A percentile compares a stretch with the other conserved stretches of the same genome.
Conservation (phyloP, 2,113 vertebrate species). For the Telmatochromis bifrenatus region DNA sequence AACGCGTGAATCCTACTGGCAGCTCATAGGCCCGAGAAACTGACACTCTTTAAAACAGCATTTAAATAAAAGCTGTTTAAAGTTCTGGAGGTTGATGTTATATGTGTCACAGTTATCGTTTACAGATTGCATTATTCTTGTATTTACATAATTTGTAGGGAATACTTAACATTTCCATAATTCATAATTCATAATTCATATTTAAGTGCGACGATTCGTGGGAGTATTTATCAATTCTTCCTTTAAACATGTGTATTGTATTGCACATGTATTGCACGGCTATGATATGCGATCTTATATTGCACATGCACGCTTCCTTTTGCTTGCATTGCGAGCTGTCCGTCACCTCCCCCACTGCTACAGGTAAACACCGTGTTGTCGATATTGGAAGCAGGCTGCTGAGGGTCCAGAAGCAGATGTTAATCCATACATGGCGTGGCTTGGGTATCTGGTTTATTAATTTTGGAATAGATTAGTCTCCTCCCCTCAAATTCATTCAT, state of each 20-base stretch:
- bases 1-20: slow-evolving; percentile 59
- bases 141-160: background rate
- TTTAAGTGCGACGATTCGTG: background rate
- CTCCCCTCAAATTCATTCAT: background rate
- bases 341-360: background rate
- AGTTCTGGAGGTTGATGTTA: background rate
- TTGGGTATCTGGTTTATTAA: slow-evolving; percentile 61
- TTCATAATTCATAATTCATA: background rate
- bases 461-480: slow-evolving; percentile 42
- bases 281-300: background rate
- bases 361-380: slow-evolving; percentile 47
- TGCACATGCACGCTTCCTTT: background rate
- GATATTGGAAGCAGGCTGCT: slow-evolving; percentile 36
- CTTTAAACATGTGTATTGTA: background rate
- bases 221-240: background rate
- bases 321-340: background rate
- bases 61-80: background rate
- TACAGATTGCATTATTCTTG: background rate
- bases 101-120: background rate
- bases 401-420: slow-evolving; percentile 53
- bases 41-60: background rate
- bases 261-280: background rate
- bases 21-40: background rate
- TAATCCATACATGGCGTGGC: slow-evolving; percentile 69
- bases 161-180: background rate